These are phyloP conservation scores for Sinocyclocheilus rhinocerous DNA, from an alignment of 2,113 vertebrate genomes.

Conservation along the genomic window DNA sequence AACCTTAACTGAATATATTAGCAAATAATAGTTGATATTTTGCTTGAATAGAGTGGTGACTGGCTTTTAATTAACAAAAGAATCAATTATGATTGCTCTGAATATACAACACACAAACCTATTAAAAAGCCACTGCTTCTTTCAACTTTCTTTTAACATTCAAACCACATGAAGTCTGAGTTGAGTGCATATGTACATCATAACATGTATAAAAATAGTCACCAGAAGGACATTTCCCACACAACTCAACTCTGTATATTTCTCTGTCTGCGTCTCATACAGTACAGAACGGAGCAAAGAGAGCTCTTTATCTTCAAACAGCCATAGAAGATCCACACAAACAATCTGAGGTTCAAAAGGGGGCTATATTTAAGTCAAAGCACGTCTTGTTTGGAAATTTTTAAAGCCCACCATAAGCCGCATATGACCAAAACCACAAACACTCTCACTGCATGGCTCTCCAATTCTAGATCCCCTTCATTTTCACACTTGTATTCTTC, in stretches of 20 bases:
- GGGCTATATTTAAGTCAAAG: not conserved
- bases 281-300: not conserved
- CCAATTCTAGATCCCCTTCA: not conserved
- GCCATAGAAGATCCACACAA: not conserved
- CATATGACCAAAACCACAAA: conserved; percentile 1
- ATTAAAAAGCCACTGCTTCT: not conserved
- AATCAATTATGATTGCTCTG: not conserved
- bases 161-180: not conserved
- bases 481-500: not conserved
- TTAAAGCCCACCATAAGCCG: conserved; percentile 19
- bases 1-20: not conserved
- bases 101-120: not conserved
- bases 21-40: not conserved
- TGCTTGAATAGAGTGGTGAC: not conserved
- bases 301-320: conserved; percentile 22
- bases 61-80: not conserved
- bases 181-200: not conserved
- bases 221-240: not conserved
- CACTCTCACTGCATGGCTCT: not conserved
- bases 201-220: conserved; percentile 13
- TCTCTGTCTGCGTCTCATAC: conserved; percentile 57
- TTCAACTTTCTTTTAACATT: not conserved
- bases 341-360: not conserved
- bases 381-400: conserved; percentile 11
- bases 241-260: conserved; percentile 56